Evolutionary conservation across 2,797 vertebrate genomes (phyloP).

Genomic region (Oceanodroma leucorhoa): DNA sequence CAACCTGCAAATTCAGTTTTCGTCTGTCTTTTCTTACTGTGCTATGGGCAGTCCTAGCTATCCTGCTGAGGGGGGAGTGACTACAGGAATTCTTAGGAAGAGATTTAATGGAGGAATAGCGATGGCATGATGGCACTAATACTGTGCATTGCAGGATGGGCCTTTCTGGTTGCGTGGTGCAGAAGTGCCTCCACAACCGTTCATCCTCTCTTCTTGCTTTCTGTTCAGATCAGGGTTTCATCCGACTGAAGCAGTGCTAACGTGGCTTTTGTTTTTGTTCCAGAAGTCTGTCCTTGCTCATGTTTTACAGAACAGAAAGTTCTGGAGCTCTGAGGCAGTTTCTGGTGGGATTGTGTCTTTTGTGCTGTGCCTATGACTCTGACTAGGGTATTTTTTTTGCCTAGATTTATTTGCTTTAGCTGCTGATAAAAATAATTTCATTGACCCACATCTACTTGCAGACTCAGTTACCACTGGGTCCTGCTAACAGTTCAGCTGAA

Average conservation of each 20-base stretch:
- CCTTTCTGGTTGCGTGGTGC: background rate
- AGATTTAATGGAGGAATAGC: background rate
- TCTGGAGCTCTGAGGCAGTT: background rate
- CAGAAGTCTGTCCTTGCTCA: background rate
- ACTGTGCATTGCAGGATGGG: background rate
- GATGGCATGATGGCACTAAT: too few relatives aligned
- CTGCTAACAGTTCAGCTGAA: background rate
- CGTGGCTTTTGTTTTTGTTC: background rate
- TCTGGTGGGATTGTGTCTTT: background rate
- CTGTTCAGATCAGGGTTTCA: background rate
- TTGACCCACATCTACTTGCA: background rate
- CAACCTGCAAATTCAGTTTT: background rate
- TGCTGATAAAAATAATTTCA: background rate
- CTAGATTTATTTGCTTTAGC: background rate
- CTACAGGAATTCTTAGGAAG: background rate
- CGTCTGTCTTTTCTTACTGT: background rate
- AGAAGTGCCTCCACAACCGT: background rate
- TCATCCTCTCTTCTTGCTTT: background rate
- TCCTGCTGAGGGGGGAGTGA: background rate
- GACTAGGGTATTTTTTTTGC: background rate
- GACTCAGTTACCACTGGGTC: background rate
- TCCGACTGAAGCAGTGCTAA: background rate
- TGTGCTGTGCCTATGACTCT: background rate
- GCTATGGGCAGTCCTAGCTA: background rate
- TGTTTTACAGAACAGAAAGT: conserved; percentile 6